Percentiles rank a stretch among this genome's conserved stretches.
phyloP scores from a whole-genome alignment of 2,888 invertebrate species.

The Bellardia bayeri region DNA sequence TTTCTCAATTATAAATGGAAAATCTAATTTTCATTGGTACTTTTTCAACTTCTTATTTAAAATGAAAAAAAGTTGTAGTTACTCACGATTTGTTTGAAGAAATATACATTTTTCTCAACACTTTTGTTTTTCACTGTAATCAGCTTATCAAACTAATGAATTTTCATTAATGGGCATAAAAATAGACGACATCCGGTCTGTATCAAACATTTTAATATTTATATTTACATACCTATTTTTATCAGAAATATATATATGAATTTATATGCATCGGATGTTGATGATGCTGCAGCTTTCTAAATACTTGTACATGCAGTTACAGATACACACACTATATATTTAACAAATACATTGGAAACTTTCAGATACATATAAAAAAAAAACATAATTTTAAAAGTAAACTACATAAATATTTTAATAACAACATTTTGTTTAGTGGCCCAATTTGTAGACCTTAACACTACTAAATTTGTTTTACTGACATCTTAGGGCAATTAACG shows the following conservation, averaged over 20 bases:
- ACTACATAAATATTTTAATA: constrained; percentile 75
- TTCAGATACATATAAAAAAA: neutral
- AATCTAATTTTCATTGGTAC: too few relatives aligned
- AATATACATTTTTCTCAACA: neutral
- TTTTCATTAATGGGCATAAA: constrained; percentile 72
- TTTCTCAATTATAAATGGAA: too few relatives aligned
- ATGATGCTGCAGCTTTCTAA: constrained; percentile 17
- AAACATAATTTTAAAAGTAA: neutral
- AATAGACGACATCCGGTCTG: constrained; percentile 83
- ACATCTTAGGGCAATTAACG: constrained; percentile 5
- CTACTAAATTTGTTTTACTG: neutral
- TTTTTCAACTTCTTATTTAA: too few relatives aligned
- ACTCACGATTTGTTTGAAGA: too few relatives aligned
- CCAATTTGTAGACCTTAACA: constrained; percentile 44
- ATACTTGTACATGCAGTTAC: neutral
- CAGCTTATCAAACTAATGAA: constrained; percentile 40
- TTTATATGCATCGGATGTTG: constrained; percentile 24
- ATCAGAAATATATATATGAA: neutral
- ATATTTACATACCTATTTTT: neutral
- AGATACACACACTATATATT: neutral
- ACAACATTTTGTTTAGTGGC: constrained; percentile 67
- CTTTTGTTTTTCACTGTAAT: constrained; percentile 1
- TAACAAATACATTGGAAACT: neutral
- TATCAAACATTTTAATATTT: constrained; percentile 49
- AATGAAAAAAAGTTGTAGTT: too few relatives aligned